Evolutionary conservation across 2,888 invertebrate species (phyloP).

Genomic region (Choreutis nemorana): DNA sequence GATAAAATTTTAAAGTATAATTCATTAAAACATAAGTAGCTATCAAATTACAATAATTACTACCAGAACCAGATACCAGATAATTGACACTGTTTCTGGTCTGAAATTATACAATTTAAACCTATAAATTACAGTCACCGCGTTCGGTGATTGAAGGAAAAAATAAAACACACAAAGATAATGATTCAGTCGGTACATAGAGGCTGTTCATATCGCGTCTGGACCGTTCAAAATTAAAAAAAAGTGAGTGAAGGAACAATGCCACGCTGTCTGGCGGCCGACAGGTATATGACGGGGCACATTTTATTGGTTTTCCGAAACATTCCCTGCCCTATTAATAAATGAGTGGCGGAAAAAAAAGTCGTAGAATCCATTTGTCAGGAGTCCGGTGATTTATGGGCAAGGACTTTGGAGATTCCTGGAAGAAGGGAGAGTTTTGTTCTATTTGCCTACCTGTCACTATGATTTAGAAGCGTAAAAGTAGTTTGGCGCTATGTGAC

Average conservation of each 20-base stretch:
- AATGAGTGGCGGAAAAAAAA: conserved; percentile 62
- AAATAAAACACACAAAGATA: conserved; percentile 9
- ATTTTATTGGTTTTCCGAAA: conserved; percentile 67
- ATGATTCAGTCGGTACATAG: conserved; percentile 16
- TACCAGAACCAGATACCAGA: too few species aligned
- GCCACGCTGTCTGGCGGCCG: conserved; percentile 60
- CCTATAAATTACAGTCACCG: conserved; percentile 1
- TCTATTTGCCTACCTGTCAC: conserved; percentile 65
- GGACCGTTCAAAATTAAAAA: conserved; percentile 28
- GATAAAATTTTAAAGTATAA: too few species aligned
- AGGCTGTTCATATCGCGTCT: conserved; percentile 20
- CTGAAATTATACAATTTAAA: neutral
- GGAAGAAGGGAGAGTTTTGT: conserved; percentile 58
- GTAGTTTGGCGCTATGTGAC: too few species aligned
- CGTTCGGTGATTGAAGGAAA: conserved; percentile 17
- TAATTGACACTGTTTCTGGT: too few species aligned
- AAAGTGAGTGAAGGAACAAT: conserved; percentile 40
- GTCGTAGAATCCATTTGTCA: conserved; percentile 65
- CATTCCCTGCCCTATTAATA: conserved; percentile 64
- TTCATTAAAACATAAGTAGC: too few species aligned
- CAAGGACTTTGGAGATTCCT: conserved; percentile 56
- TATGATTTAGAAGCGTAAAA: conserved; percentile 51
- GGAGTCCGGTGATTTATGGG: conserved; percentile 58
- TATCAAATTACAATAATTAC: too few species aligned
- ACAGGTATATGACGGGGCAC: conserved; percentile 67